Percentiles rank a stretch among this genome's conserved stretches.
These are phyloP conservation scores for Elanoides forficatus DNA, from an alignment of 2,113 vertebrate species.

Conservation along the genomic window DNA sequence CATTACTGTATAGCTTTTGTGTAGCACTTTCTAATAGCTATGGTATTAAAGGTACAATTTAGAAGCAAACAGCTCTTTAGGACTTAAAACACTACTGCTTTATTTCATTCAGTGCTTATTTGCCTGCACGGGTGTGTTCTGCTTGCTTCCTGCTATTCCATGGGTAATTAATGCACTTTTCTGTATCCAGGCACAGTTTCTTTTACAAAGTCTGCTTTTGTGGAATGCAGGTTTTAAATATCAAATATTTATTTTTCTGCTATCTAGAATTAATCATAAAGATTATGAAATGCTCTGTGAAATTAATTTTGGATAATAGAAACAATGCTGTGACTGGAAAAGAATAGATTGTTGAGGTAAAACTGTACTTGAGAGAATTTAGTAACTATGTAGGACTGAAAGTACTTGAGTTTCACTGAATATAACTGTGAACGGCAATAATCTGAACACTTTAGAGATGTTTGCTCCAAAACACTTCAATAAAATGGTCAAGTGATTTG, in stretches of 20 bases:
- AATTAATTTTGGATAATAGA: not conserved
- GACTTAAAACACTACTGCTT: not conserved
- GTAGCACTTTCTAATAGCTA: not conserved
- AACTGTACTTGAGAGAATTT: not conserved
- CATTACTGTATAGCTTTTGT: not conserved
- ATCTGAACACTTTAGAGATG: not conserved
- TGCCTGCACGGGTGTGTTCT: not conserved
- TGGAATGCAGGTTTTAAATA: not conserved
- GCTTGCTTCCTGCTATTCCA: not conserved
- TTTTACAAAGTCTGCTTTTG: not conserved
- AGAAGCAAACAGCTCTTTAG: not conserved
- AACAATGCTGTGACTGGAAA: not conserved
- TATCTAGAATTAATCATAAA: not conserved
- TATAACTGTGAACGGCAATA: not conserved
- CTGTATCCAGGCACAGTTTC: not conserved
- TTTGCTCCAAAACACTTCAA: not conserved
- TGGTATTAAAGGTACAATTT: not conserved
- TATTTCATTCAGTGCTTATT: not conserved
- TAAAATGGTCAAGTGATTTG: not conserved
- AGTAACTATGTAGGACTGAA: not conserved
- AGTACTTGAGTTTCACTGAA: not conserved
- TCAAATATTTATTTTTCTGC: not conserved
- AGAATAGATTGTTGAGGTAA: not conserved
- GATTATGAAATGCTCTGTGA: not conserved
- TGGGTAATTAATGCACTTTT: not conserved